Conservation (phyloP, 2,888 invertebrate species). For the Phaonia tiefii region DNA sequence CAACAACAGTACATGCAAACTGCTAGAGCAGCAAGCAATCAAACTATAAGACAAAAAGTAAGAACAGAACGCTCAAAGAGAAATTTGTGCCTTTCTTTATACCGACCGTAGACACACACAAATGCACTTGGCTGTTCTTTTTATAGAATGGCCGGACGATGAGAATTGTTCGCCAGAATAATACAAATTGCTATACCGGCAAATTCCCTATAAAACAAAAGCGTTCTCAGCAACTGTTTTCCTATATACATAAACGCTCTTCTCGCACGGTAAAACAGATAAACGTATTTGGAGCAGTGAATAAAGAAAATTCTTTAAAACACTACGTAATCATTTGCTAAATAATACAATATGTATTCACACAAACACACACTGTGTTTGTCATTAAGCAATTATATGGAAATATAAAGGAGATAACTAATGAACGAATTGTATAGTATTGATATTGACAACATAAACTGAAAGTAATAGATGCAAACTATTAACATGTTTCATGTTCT, state of each 20-base stretch:
- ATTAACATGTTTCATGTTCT: no score
- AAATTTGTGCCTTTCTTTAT: conserved; percentile 46
- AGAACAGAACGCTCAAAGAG: conserved; percentile 52
- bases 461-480: no score
- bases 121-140: conserved; percentile 16
- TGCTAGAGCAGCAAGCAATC: conserved; percentile 33
- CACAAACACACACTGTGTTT: conserved; percentile 11
- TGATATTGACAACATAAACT: no score
- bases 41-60: conserved; percentile 43
- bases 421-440: no score
- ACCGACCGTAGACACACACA: neutral
- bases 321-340: conserved; percentile 64
- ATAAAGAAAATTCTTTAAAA: conserved; percentile 64
- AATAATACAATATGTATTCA: conserved; percentile 19
- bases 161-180: conserved; percentile 31
- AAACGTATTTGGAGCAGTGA: conserved; percentile 57
- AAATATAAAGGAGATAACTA: no score
- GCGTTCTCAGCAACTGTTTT: conserved; percentile 25
- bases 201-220: conserved; percentile 39
- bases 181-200: conserved; percentile 58
- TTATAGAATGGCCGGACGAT: neutral
- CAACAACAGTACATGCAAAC: conserved; percentile 41
- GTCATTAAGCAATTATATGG: neutral
- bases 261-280: conserved; percentile 26
- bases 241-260: conserved; percentile 20